A percentile compares a stretch with the other conserved stretches of the same genome.
Evolutionary conservation across 2,888 invertebrate species (phyloP).

Genomic region (Eupithecia subfuscata): DNA sequence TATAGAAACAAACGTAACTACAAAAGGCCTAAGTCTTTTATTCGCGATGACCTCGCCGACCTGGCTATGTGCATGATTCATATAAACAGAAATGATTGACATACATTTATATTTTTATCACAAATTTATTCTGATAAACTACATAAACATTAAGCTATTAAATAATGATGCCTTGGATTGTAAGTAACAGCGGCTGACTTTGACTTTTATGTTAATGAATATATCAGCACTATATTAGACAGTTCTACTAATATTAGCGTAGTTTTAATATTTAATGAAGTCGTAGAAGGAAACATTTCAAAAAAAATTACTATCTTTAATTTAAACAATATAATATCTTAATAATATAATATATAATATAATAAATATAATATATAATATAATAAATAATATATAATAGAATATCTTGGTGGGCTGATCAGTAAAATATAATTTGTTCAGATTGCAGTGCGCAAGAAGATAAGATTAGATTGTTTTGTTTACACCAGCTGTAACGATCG

Average conservation of each 20-base stretch:
- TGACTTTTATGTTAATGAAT: not conserved
- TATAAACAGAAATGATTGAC: not conserved
- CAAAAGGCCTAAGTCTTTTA: slow-evolving; percentile 63
- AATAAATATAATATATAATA: no score
- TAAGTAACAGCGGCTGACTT: not conserved
- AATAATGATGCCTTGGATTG: not conserved
- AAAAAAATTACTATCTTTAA: not conserved
- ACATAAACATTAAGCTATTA: not conserved
- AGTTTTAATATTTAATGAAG: not conserved
- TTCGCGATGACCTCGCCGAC: slow-evolving; percentile 56
- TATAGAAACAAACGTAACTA: slow-evolving; percentile 53
- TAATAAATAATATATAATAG: no score
- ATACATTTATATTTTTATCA: not conserved
- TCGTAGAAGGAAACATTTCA: not conserved
- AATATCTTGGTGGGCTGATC: not conserved
- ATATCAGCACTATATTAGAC: not conserved
- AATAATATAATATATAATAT: no score
- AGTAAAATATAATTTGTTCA: slow-evolving; percentile 1
- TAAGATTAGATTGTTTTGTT: slow-evolving; percentile 12
- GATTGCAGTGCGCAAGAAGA: slow-evolving; percentile 10
- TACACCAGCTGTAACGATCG: slow-evolving; percentile 7
- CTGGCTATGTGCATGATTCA: slow-evolving; percentile 32
- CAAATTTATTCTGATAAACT: not conserved
- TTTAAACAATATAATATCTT: no score
- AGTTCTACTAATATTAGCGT: not conserved